Evolutionary conservation across 2,113 vertebrate species (phyloP), one percentile per base, ranked within the genome.

Genomic region (Alosa alosa): DNA sequence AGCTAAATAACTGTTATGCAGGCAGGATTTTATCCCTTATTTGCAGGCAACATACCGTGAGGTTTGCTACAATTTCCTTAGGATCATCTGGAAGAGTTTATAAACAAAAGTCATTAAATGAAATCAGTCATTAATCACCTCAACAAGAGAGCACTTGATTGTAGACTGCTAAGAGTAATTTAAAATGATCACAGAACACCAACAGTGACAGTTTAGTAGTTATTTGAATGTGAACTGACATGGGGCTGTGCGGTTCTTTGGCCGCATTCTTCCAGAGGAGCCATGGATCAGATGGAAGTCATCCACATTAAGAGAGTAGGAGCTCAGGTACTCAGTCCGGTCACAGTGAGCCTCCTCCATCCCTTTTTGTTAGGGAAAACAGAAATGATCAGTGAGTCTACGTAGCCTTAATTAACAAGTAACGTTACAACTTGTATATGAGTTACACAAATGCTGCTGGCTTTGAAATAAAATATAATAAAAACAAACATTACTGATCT

Each of bases 331-430:
- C 92, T 99, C 98, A 0, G 97, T 99, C 88, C 95, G 95, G 75
- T 99, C 97, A 90, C 98, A 99, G 85, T 96, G 96, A 0, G 97
- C 96, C 89, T 99, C 98, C 92, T 99, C 98, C 98, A 99, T 99
- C 68, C 98, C 98, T 99, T 44, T 44, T 44, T 44, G 86, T 31
- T 3, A 60, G 85, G 89, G 50, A 81, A 89, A 11, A 87, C 22
- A 82, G 7, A 47, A 39, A 86, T 18, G 4, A 57, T 15, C 17
- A 20, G 52, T 57, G 0, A 68, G 60, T 68, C n/a, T 68, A 68
- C 64, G 10, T 6, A 60, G 55, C 18, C 60, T 60, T 4, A 11
- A 31, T 31, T 31, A 31, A 31, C 31, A 31, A 31, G 31, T 31
- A 31, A 31, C 31, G 31, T 31, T 31, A 31, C 31, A 31, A 31